Evolutionary conservation across 2,113 vertebrate genomes (phyloP), one percentile per base, ranked within the genome.

Genomic region (Telmatochromis sp.): DNA sequence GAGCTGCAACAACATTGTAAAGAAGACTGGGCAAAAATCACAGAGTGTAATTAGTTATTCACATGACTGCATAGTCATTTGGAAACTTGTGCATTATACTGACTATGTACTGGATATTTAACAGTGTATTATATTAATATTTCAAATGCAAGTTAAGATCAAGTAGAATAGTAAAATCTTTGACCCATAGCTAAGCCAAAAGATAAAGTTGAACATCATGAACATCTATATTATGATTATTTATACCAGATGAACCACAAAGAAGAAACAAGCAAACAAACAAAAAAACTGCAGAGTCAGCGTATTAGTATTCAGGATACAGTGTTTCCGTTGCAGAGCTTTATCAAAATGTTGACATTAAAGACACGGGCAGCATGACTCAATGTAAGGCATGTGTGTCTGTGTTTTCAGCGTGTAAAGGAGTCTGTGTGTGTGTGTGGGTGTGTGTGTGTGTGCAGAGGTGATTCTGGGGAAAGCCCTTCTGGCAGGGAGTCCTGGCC

Each of bases 401-500:
- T 45, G 26, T 83, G 81, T 51, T 17, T 73, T 65, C 51, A 63
- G 63, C n/a, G 80, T 81, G 63, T 90, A 65, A 82, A 60, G 31
- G 21, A 58, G 70, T 83, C 83, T 42, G 60, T 37, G 91, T 40
- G 85, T 65, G 26, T 6, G 23, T 84, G 88, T 84, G 88, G 80
- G 80, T 63, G 14, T 68, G 51, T 23, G 21, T 31, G 87, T 55
- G 85, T 86, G 91, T 87, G 80, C 19, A 87, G 94, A 92, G 89
- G 94, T 93, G 91, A 91, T 93, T 95, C 83, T 92, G 94, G 96
- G 96, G 95, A 94, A 96, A 96, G 92, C 96, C 96, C 95, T 96
- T 94, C 94, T 96, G 94, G 95, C 95, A 95, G 95, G 93, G 94
- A 95, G 94, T 95, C 93, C 95, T 95, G 95, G 89, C 93, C 60